Conservation (phyloP, 2,888 invertebrate genomes). For the Drosophila koepferae region DNA sequence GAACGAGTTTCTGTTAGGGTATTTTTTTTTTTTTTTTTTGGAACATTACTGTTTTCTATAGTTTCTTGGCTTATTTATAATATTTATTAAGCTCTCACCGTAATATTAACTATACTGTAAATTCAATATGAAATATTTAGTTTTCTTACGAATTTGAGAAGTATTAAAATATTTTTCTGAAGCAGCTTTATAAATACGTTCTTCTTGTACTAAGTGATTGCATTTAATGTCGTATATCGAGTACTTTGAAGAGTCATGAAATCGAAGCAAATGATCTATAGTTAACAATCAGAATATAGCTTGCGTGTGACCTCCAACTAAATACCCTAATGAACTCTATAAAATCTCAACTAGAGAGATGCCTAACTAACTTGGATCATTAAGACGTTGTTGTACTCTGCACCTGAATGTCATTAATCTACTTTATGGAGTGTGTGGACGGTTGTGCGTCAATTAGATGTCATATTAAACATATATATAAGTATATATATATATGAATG, state of each 20-base stretch:
- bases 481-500: constrained; percentile 3
- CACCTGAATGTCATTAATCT: constrained; percentile 34
- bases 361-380: constrained; percentile 28
- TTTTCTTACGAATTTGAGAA: background rate
- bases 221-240: background rate
- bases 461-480: constrained; percentile 24
- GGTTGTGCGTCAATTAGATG: constrained; percentile 39
- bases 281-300: background rate
- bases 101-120: too few relatives aligned
- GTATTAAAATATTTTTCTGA: background rate
- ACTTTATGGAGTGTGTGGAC: constrained; percentile 26
- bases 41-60: too few relatives aligned
- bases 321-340: constrained; percentile 20
- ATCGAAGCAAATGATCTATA: background rate
- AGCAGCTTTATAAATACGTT: background rate
- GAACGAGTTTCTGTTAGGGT: too few relatives aligned
- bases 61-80: too few relatives aligned
- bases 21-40: too few relatives aligned
- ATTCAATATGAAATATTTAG: background rate
- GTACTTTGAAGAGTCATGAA: background rate
- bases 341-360: background rate
- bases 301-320: constrained; percentile 17
- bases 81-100: too few relatives aligned
- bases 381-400: constrained; percentile 33
- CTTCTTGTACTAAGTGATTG: background rate